phyloP scores from a whole-genome alignment of 2,797 vertebrate genomes.

The Botia almorhae region DNA sequence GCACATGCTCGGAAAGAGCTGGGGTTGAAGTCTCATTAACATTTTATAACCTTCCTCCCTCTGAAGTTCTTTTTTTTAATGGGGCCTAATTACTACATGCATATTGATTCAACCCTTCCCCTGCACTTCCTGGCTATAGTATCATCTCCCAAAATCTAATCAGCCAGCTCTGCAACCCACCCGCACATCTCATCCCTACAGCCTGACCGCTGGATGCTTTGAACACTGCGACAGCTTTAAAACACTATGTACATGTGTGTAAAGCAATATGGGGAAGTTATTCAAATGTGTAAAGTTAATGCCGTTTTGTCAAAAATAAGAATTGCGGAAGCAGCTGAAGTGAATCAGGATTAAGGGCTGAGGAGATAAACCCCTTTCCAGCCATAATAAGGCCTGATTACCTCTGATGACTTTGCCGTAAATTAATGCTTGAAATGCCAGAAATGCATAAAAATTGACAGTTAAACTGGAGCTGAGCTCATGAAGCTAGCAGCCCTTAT shows the following conservation, averaged over 20 bases:
- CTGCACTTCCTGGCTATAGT: slow-evolving; percentile 60
- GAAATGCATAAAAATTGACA: slow-evolving; percentile 63
- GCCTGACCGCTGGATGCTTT: slow-evolving; percentile 47
- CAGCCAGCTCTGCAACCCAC: slow-evolving; percentile 48
- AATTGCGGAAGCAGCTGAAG: slow-evolving; percentile 54
- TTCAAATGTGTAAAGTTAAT: slow-evolving; percentile 57
- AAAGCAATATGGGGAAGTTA: slow-evolving; percentile 44
- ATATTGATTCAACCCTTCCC: slow-evolving; percentile 63
- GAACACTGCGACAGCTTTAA: slow-evolving; percentile 38
- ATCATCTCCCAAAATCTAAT: slow-evolving; percentile 62
- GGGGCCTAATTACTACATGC: slow-evolving; percentile 76
- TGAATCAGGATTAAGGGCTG: slow-evolving; percentile 65
- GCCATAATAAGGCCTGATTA: slow-evolving; percentile 62
- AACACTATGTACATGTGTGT: slow-evolving; percentile 33
- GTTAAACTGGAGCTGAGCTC: slow-evolving; percentile 54
- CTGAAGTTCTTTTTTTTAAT: slow-evolving; percentile 76
- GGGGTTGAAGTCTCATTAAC: slow-evolving; percentile 75
- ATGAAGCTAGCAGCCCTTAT: slow-evolving; percentile 55
- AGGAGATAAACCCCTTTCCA: slow-evolving; percentile 60
- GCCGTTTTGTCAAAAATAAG: slow-evolving; percentile 51
- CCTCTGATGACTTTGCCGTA: slow-evolving; percentile 58
- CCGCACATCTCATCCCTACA: slow-evolving; percentile 47
- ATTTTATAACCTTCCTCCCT: slow-evolving; percentile 74
- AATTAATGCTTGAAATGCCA: slow-evolving; percentile 58
- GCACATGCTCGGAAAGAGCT: slow-evolving; percentile 50